These are phyloP conservation scores for Patella pellucida DNA, from an alignment of 2,888 invertebrate genomes.

Conservation along the genomic window DNA sequence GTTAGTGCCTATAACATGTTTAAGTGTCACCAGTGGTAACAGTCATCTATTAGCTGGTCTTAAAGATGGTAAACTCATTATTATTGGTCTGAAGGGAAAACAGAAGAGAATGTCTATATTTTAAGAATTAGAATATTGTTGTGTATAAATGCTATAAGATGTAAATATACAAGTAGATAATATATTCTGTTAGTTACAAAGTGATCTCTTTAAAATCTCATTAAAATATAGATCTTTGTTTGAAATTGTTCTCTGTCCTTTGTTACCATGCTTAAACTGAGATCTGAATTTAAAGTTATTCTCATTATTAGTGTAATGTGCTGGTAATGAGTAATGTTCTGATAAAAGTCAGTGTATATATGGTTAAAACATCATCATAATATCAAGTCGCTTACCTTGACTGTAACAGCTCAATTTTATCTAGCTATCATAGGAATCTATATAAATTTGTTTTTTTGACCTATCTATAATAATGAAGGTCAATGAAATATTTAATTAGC, in stretches of 20 bases:
- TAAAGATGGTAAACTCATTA: conserved; percentile 74
- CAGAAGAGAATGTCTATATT: conserved; percentile 24
- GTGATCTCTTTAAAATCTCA: not conserved
- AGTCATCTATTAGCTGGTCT: conserved; percentile 77
- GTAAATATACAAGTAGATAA: conserved; percentile 1
- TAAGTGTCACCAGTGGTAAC: conserved; percentile 63
- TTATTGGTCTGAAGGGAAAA: conserved; percentile 62
- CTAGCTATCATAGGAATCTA: no score
- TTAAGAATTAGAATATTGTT: not conserved
- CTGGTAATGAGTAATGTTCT: no score
- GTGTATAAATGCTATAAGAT: not conserved
- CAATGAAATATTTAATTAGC: no score
- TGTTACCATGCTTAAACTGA: conserved; percentile 3
- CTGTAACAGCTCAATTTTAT: no score
- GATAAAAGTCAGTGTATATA: no score
- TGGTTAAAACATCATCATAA: no score
- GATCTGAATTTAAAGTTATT: not conserved
- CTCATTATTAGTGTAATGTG: not conserved
- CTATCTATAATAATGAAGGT: no score
- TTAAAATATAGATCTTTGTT: not conserved
- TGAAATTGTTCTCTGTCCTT: not conserved
- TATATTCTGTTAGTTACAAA: conserved; percentile 2
- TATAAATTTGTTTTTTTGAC: no score
- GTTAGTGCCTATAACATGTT: conserved; percentile 62
- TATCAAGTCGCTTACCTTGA: no score